A percentile compares a stretch with the other conserved stretches of the same genome.
These are phyloP conservation scores for Ctenoplectra terminalis DNA, from an alignment of 1,140 invertebrate species.

Conservation along the genomic window DNA sequence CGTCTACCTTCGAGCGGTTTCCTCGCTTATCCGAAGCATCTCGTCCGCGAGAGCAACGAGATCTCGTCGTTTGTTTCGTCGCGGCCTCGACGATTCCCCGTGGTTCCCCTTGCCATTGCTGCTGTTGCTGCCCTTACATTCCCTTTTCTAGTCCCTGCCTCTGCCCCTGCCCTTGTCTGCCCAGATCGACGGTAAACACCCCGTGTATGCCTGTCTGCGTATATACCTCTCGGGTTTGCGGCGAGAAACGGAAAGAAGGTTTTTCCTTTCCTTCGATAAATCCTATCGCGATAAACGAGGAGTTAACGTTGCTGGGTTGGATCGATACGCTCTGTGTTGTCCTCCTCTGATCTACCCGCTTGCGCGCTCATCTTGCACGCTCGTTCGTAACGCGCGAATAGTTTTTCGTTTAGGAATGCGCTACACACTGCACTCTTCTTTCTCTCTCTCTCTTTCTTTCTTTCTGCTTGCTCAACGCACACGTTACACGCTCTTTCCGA, in stretches of 20 bases:
- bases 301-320: conserved; percentile 48
- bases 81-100: conserved; percentile 6
- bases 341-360: conserved; percentile 30
- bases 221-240: background rate
- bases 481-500: conserved; percentile 21
- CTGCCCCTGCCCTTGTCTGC: no score
- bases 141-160: background rate
- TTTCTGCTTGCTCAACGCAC: background rate
- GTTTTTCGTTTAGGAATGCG: conserved; percentile 41
- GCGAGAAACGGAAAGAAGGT: background rate
- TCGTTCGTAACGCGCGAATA: conserved; percentile 23
- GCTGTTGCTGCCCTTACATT: background rate
- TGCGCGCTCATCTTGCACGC: background rate
- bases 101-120: background rate
- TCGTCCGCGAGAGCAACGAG: conserved; percentile 31
- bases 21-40: conserved; percentile 30
- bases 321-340: conserved; percentile 53
- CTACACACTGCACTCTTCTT: background rate
- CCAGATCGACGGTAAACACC: background rate
- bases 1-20: conserved; percentile 1
- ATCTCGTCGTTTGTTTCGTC: conserved; percentile 36
- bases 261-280: conserved; percentile 17
- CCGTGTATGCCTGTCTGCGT: no score
- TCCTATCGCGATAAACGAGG: conserved; percentile 56
- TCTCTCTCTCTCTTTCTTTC: background rate